These are phyloP conservation scores for Forbesichthys papilliferus DNA, from an alignment of 2,113 vertebrate species.

Conservation along the genomic window DNA sequence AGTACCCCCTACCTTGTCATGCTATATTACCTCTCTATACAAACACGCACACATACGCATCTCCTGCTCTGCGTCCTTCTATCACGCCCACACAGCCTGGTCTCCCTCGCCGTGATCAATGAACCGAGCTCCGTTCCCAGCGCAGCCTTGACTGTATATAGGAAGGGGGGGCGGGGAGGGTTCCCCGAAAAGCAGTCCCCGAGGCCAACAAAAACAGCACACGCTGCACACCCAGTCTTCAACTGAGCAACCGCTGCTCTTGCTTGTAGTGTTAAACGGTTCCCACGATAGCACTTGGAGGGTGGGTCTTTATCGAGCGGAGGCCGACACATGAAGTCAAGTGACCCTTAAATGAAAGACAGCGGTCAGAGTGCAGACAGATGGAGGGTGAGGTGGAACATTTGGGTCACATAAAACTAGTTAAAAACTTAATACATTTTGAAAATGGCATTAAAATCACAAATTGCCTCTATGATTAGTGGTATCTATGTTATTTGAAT, in stretches of 20 bases:
- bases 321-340: conserved; percentile 29
- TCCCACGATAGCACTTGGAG: conserved; percentile 66
- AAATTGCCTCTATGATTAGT: too few species aligned
- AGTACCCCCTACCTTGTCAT: too few species aligned
- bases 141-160: conserved; percentile 39
- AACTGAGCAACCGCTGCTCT: conserved; percentile 50
- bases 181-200: conserved; percentile 49
- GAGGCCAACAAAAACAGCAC: conserved; percentile 74
- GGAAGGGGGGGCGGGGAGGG: conserved; percentile 40
- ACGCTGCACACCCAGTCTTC: conserved; percentile 59
- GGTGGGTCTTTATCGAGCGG: not conserved
- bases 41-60: conserved; percentile 1
- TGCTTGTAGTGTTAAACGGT: conserved; percentile 69
- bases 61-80: conserved; percentile 40
- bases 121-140: conserved; percentile 48
- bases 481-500: too few species aligned
- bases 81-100: conserved; percentile 67
- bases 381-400: conserved; percentile 30
- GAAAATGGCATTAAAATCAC: not conserved
- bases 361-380: conserved; percentile 33
- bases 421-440: not conserved
- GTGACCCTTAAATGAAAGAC: conserved; percentile 31
- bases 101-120: conserved; percentile 72
- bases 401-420: conserved; percentile 4
- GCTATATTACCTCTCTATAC: too few species aligned